phyloP scores from a whole-genome alignment of 2,797 vertebrate species.

The Epinephelus coioides region DNA sequence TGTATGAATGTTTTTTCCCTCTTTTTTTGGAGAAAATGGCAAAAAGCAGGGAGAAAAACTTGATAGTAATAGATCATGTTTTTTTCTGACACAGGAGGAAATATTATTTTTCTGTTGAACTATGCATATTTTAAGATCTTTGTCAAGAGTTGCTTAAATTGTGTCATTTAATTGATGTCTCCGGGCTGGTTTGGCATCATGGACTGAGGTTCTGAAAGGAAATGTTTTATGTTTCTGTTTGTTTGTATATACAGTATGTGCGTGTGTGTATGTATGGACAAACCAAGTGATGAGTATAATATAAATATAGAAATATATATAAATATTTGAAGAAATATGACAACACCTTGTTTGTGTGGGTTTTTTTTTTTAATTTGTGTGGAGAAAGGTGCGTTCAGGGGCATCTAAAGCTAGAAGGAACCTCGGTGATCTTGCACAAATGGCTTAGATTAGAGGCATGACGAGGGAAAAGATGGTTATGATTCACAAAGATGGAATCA shows the following conservation, averaged over 20 bases:
- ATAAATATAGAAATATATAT: conserved; percentile 82
- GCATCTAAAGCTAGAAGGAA: neutral
- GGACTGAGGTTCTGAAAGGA: conserved; percentile 42
- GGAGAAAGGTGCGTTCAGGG: conserved; percentile 52
- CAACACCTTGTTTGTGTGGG: conserved; percentile 29
- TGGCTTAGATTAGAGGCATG: neutral
- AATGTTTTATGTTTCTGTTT: conserved; percentile 57
- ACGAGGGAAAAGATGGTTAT: neutral
- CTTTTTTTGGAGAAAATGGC: conserved; percentile 16
- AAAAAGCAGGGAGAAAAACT: conserved; percentile 27
- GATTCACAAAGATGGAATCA: neutral
- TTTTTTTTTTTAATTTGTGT: conserved; percentile 28
- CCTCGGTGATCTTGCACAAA: neutral
- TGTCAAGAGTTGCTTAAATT: conserved; percentile 52
- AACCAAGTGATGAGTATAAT: conserved; percentile 77
- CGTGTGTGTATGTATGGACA: conserved; percentile 69
- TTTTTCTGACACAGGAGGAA: conserved; percentile 55
- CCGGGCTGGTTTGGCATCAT: conserved; percentile 36
- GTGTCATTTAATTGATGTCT: conserved; percentile 37
- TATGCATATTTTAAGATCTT: conserved; percentile 79
- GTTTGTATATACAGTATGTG: conserved; percentile 47
- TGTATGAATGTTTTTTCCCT: conserved; percentile 25
- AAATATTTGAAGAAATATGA: conserved; percentile 80
- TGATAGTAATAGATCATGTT: conserved; percentile 1
- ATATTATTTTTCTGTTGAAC: conserved; percentile 70